A percentile compares a stretch with the other conserved stretches of the same genome.
Conservation (phyloP, 2,888 invertebrate species). For the Heliconius aoede region DNA sequence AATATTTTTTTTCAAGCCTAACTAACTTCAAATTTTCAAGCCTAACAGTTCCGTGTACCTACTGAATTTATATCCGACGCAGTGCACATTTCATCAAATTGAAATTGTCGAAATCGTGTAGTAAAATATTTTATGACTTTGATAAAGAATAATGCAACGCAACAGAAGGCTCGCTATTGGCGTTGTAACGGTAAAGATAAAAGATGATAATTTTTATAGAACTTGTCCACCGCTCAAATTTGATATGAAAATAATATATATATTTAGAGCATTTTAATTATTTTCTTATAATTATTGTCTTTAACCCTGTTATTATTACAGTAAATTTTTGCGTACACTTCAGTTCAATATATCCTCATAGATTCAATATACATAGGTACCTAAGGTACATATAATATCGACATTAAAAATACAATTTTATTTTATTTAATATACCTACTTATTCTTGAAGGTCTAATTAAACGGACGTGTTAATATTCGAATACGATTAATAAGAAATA, state of each 20-base stretch:
- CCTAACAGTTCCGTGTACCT: neutral
- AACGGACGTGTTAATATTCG: neutral
- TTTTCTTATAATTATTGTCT: no score
- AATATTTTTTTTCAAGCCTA: neutral
- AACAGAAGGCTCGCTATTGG: slow-evolving; percentile 46
- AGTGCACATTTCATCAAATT: slow-evolving; percentile 32
- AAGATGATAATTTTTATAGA: slow-evolving; percentile 8
- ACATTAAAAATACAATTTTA: neutral
- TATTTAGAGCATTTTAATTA: no score
- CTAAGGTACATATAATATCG: no score
- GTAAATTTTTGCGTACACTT: neutral
- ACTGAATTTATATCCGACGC: neutral
- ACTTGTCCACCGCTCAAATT: neutral
- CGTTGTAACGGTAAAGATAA: slow-evolving; percentile 40
- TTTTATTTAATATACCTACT: no score
- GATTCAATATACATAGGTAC: no score
- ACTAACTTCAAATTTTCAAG: neutral
- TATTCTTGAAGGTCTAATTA: neutral
- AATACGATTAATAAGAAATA: slow-evolving; percentile 1
- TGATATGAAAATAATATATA: neutral
- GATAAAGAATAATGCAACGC: slow-evolving; percentile 56
- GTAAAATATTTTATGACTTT: slow-evolving; percentile 51
- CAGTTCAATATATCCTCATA: no score
- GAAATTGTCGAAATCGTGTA: slow-evolving; percentile 44
- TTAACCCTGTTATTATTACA: no score